These are phyloP conservation scores for Dugesia japonica DNA, from an alignment of 2,888 invertebrate genomes.

Conservation along the genomic window DNA sequence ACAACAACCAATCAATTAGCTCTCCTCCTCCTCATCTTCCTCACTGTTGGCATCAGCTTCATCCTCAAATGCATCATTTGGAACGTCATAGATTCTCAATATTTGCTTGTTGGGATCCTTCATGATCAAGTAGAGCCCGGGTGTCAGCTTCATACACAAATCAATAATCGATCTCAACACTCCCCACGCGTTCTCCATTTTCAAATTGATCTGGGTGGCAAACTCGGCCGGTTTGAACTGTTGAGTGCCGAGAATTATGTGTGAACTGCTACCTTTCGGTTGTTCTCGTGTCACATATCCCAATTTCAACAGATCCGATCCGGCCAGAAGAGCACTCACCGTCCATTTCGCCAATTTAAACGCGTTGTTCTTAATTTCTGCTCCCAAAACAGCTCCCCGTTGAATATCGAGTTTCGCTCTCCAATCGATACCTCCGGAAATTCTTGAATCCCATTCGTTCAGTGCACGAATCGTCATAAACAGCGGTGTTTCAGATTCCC, in stretches of 20 bases:
- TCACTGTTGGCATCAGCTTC: slow-evolving; percentile 79
- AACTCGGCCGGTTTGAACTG: slow-evolving; percentile 96
- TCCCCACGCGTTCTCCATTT: slow-evolving; percentile 99
- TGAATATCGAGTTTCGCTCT: slow-evolving; percentile 89
- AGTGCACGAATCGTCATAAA: slow-evolving; percentile 85
- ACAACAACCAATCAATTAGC: slow-evolving; percentile 34
- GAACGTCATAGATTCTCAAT: slow-evolving; percentile 68
- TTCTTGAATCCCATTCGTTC: slow-evolving; percentile 94
- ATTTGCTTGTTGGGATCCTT: slow-evolving; percentile 79
- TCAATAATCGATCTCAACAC: slow-evolving; percentile 89
- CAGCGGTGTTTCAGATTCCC: slow-evolving; percentile 72
- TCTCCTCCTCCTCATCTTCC: slow-evolving; percentile 51
- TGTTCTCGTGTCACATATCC: slow-evolving; percentile 88
- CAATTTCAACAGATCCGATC: slow-evolving; percentile 90
- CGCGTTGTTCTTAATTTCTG: slow-evolving; percentile 93
- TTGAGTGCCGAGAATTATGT: slow-evolving; percentile 80
- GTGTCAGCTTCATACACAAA: slow-evolving; percentile 83
- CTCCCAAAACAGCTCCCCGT: slow-evolving; percentile 88
- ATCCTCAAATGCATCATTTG: slow-evolving; percentile 91
- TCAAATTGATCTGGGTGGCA: slow-evolving; percentile 89
- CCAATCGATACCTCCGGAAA: slow-evolving; percentile 91
- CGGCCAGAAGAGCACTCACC: slow-evolving; percentile 69
- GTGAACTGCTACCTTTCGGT: slow-evolving; percentile 79
- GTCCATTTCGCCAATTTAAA: slow-evolving; percentile 99
- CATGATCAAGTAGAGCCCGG: slow-evolving; percentile 83